These are phyloP conservation scores for Conus betulinus DNA, from an alignment of 1,140 invertebrate genomes.

Conservation along the genomic window DNA sequence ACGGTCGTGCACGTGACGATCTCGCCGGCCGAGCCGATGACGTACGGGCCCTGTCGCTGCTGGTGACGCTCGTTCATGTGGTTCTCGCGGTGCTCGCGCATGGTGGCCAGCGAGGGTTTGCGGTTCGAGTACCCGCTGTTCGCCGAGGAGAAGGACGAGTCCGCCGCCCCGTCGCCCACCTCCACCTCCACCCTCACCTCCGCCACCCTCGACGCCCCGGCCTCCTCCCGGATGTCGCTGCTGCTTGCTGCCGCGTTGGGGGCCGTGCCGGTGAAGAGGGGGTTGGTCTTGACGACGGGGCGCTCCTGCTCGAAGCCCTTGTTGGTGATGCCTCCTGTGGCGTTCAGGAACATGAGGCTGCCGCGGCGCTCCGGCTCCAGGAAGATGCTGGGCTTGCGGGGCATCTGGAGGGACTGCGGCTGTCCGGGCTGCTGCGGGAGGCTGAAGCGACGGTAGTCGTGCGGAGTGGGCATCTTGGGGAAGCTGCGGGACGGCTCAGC, in stretches of 20 bases:
- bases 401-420: no score
- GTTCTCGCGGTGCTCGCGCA: constrained; percentile 44
- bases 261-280: constrained; percentile 14
- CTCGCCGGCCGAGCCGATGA: background rate
- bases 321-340: background rate
- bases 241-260: background rate
- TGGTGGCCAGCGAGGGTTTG: constrained; percentile 35
- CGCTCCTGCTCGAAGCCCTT: background rate
- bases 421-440: background rate
- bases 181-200: constrained; percentile 28
- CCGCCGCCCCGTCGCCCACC: background rate
- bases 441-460: background rate
- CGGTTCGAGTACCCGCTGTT: background rate
- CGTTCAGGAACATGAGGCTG: background rate
- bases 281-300: constrained; percentile 31
- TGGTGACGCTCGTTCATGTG: constrained; percentile 34
- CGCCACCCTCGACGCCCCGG: background rate
- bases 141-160: background rate
- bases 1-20: background rate
- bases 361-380: constrained; percentile 31
- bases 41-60: background rate
- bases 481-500: no score
- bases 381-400: constrained; percentile 43
- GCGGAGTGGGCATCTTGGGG: no score
- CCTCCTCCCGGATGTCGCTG: constrained; percentile 28